Evolutionary conservation across 2,797 vertebrate species (phyloP), one percentile per base, ranked within the genome.

Genomic region (Falco biarmicus): DNA sequence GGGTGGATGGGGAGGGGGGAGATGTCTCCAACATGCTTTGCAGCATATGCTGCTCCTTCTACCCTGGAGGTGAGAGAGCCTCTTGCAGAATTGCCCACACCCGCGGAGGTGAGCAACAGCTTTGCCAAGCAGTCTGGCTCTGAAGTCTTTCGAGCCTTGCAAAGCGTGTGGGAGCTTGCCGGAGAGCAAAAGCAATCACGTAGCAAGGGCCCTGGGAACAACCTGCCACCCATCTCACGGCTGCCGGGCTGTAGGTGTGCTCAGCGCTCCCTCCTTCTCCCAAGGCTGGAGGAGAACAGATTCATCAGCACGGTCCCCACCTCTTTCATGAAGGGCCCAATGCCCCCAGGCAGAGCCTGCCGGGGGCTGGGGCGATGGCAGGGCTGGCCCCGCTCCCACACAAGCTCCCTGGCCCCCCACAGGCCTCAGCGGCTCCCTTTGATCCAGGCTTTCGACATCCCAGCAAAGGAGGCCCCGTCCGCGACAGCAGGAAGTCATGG

Each of bases 161-260:
- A 19, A 51, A 83, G 91, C 96, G 0, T 96, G 97, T 96, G 92
- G 90, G 76, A 92, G 92, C 97, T 94, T 97, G 97, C 85, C 11
- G 28, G 80, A 16, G 73, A 95, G 94, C 86, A 54, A 61, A 81
- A 84, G 80, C 79, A 37, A 95, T 88, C 97, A 93, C 21, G 64
- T 78, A 81, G 75, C 69, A 59, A 45, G 53, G 84, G 91, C 63
- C 92, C 84, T 92, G 97, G 96, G 97, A 97, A 92, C 57, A 74
- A 90, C 92, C 89, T 66, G 48, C 69, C 12, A 4, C 89, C 39
- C 75, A 34, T 50, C 69, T 73, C 93, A 17, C 7, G 11, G 34
- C 91, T 83, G 90, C 84, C 79, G 6, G 65, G 93, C 77, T 41
- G 25, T 31, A 90, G 84, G 82, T 69, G 95, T 45, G 75, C 94